Evolutionary conservation across 1,140 invertebrate genomes (phyloP).

Genomic region (Meteorus sp.): DNA sequence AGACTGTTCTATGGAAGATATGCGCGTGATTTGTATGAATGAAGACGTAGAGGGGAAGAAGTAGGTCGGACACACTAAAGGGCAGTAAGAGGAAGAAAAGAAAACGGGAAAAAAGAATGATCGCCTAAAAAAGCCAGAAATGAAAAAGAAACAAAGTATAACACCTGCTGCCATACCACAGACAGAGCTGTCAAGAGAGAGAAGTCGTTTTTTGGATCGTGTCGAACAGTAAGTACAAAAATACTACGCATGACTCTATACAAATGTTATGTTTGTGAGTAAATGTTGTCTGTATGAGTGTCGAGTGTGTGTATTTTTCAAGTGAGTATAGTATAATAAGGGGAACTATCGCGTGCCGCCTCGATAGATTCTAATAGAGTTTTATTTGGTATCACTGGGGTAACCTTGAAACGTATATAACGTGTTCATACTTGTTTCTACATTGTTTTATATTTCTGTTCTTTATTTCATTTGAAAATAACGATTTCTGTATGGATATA

Average conservation of each 20-base stretch:
- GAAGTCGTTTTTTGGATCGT: no score
- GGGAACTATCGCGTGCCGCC: slow-evolving; percentile 1
- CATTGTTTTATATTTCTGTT: no score
- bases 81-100: not conserved
- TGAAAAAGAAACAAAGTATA: slow-evolving; percentile 4
- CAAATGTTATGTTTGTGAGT: no score
- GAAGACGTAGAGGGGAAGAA: slow-evolving; percentile 21
- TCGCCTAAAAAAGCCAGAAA: no score
- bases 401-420: no score
- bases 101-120: not conserved
- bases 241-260: slow-evolving; percentile 4
- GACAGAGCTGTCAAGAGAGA: not conserved
- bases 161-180: slow-evolving; percentile 20
- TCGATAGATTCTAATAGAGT: not conserved
- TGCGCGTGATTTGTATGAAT: slow-evolving; percentile 24
- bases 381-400: not conserved
- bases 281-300: no score
- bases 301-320: no score
- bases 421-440: no score
- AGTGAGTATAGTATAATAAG: not conserved
- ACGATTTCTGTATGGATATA: no score
- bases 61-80: slow-evolving; percentile 14
- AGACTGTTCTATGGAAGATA: not conserved
- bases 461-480: no score
- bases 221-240: no score